phyloP scores from a whole-genome alignment of 2,888 invertebrate species.

The Lomographa bimaculata region DNA sequence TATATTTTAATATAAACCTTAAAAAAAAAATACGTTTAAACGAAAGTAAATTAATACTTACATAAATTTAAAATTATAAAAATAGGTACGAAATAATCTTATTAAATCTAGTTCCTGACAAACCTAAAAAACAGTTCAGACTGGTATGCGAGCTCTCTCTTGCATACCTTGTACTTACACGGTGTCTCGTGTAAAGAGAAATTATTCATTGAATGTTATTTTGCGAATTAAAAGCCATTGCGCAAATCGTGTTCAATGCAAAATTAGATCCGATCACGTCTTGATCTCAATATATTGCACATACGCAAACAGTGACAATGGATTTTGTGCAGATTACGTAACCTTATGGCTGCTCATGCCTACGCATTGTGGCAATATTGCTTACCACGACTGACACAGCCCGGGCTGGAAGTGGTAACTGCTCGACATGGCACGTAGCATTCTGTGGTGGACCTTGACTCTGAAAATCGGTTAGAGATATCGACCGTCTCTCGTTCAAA shows the following conservation, averaged over 20 bases:
- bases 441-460: constrained; percentile 20
- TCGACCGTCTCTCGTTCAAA: constrained; percentile 4
- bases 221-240: too few species aligned
- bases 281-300: constrained; percentile 20
- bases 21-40: too few species aligned
- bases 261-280: constrained; percentile 28
- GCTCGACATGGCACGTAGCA: constrained; percentile 20
- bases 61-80: too few species aligned
- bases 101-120: too few species aligned
- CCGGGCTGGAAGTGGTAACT: constrained; percentile 12
- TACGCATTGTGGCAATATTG: constrained; percentile 32
- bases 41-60: too few species aligned
- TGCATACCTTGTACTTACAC: too few species aligned
- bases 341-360: constrained; percentile 28
- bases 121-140: too few species aligned
- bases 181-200: too few species aligned
- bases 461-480: constrained; percentile 6
- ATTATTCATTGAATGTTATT: too few species aligned
- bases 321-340: constrained; percentile 34
- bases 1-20: constrained; percentile 34
- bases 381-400: constrained; percentile 20
- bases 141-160: too few species aligned
- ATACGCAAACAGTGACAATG: constrained; percentile 27
- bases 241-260: too few species aligned
- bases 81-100: too few species aligned